Evolutionary conservation across 2,113 vertebrate genomes (phyloP), one percentile per base, ranked within the genome.

Genomic region (Hucho hucho): DNA sequence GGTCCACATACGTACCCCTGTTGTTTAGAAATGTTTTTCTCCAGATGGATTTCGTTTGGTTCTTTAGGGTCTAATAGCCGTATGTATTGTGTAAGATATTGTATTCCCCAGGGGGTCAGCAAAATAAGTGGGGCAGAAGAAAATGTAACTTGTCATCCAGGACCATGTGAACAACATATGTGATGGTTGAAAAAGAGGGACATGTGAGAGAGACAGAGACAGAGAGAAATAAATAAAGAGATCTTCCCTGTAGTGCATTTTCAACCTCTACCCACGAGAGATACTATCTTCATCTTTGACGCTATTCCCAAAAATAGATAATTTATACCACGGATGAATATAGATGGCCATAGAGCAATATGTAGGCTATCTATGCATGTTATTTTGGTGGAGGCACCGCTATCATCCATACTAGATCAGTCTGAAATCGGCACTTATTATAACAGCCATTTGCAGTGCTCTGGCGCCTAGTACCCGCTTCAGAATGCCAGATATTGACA

Each of bases 11-110:
- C 47, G 22, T 9, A 4, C 7, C n/a, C 22, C 25, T 72, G 28
- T 13, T 32, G 53, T 72, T 72, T 16, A 65, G 24, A 65, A 65
- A 26, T 25, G 64, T 4, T 65, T 65, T 65, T 65, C 26, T 65
- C 13, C 13, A 65, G 26, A 29, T 20, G 24, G 14, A 14, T 26
- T 65, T 65, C 4, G 64, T 65, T 65, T 65, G 24, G 24, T 14
- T 65, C 64, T 26, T 6, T 22, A 28, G 64, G 6, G 24, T 14
- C 64, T 29, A 6, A 65, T 6, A 28, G 63, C 63, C 11, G 16
- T 29, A 16, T 11, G 4, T 14, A 13, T 64, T 64, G 63, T 64
- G 22, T 18, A 14, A 28, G 16, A 65, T 65, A 26, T 26, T 11
- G 26, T 2, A 65, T 29, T 12, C 64, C 5, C 26, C 25, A 28